These are phyloP conservation scores for Anthophora plumipes DNA, from an alignment of 2,888 invertebrate species.

Conservation along the genomic window DNA sequence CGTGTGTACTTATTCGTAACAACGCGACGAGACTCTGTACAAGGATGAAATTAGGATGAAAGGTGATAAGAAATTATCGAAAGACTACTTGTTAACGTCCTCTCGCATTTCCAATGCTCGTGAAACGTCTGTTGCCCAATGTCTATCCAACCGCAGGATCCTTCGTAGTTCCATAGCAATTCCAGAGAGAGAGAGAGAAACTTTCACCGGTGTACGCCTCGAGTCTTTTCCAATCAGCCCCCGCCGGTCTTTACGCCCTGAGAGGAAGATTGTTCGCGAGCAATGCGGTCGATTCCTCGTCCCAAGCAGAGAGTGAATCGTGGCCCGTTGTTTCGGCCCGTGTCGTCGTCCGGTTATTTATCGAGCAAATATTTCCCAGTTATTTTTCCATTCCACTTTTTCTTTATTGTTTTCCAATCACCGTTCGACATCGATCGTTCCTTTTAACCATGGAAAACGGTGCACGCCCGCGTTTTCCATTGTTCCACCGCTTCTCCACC, in stretches of 20 bases:
- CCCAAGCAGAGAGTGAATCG: conserved; percentile 14
- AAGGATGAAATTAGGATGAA: no score
- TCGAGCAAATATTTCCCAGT: conserved; percentile 58
- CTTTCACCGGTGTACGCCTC: neutral
- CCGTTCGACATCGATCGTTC: conserved; percentile 46
- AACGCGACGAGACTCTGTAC: no score
- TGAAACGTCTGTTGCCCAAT: no score
- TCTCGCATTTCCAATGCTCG: no score
- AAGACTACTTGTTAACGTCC: no score
- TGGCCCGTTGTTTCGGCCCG: conserved; percentile 33
- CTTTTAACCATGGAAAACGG: conserved; percentile 35
- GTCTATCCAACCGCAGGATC: no score
- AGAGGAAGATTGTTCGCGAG: conserved; percentile 27
- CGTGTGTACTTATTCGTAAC: no score
- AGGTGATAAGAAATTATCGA: no score
- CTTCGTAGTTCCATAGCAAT: neutral
- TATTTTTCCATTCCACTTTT: conserved; percentile 53
- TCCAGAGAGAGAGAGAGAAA: neutral
- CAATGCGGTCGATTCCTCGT: conserved; percentile 21
- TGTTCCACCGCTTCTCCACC: conserved; percentile 19
- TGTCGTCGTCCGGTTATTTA: conserved; percentile 41
- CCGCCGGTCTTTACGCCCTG: conserved; percentile 1
- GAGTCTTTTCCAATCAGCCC: conserved; percentile 34
- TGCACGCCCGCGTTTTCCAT: conserved; percentile 24
- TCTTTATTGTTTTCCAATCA: conserved; percentile 57